phyloP scores from a whole-genome alignment of 2,113 vertebrate species.

The Sardina pilchardus region DNA sequence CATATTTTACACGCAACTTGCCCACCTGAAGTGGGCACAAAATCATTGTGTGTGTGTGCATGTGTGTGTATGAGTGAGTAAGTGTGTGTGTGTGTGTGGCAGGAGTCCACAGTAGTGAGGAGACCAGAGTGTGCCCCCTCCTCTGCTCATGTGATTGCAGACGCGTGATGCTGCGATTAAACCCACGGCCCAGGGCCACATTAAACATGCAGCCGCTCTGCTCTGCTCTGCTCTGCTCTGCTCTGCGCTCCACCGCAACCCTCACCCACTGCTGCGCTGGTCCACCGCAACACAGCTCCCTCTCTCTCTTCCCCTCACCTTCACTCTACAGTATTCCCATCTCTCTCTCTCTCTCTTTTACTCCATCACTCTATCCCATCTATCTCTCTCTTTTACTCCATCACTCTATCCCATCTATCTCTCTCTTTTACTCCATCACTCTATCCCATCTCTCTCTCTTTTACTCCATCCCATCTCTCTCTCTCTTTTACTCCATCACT shows the following conservation, averaged over 20 bases:
- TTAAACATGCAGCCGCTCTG: conserved; percentile 55
- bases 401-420: background rate
- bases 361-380: conserved; percentile 15
- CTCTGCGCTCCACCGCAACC: conserved; percentile 25
- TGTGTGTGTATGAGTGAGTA: too few relatives aligned
- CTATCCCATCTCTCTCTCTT: background rate
- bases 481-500: background rate
- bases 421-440: background rate
- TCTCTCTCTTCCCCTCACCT: conserved; percentile 15
- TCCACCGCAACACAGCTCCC: too few relatives aligned
- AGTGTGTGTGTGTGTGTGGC: too few relatives aligned
- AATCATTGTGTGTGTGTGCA: too few relatives aligned
- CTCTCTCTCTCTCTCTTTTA: background rate
- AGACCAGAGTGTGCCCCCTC: background rate
- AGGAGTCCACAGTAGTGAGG: too few relatives aligned
- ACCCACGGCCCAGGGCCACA: conserved; percentile 43
- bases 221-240: conserved; percentile 9
- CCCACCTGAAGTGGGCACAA: too few relatives aligned
- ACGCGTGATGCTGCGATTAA: conserved; percentile 47
- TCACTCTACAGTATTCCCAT: background rate
- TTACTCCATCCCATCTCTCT: background rate
- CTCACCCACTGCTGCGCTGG: conserved; percentile 19
- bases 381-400: conserved; percentile 5
- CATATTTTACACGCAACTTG: too few relatives aligned
- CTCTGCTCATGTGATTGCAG: conserved; percentile 28